A percentile compares a stretch with the other conserved stretches of the same genome.
Conservation (phyloP, 2,113 vertebrate species). For the Phycodurus eques region DNA sequence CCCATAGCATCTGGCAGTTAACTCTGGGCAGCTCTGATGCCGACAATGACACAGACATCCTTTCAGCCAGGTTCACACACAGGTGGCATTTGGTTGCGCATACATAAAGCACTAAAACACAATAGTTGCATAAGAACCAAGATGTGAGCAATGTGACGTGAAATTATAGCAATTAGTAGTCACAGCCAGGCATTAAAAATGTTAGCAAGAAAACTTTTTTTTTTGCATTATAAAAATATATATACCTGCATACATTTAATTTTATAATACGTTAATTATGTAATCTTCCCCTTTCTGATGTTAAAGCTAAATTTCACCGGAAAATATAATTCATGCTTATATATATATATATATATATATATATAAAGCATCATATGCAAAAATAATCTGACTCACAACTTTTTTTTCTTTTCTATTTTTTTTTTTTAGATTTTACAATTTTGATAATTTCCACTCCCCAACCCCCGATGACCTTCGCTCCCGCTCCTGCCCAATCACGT, state of each 20-base stretch:
- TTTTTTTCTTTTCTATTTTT: too few species aligned
- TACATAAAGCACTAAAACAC: slow-evolving; percentile 5
- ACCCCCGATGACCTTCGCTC: too few species aligned
- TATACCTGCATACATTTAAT: not conserved
- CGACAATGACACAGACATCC: slow-evolving; percentile 17
- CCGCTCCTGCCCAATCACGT: too few species aligned
- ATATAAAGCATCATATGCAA: too few species aligned
- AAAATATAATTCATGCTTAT: too few species aligned
- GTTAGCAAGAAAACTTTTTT: not conserved
- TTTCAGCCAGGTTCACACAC: slow-evolving; percentile 15
- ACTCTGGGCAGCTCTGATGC: slow-evolving; percentile 23
- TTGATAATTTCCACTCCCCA: too few species aligned
- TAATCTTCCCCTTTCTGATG: not conserved
- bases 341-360: too few species aligned
- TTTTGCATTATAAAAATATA: slow-evolving; percentile 9
- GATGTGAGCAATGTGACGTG: slow-evolving; percentile 3
- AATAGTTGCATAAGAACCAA: slow-evolving; percentile 10
- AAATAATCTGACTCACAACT: too few species aligned
- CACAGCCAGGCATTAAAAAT: not conserved
- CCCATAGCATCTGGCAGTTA: slow-evolving; percentile 19
- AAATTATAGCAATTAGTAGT: slow-evolving; percentile 16
- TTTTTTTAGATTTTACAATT: too few species aligned
- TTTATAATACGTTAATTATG: slow-evolving; percentile 9
- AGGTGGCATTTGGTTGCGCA: not conserved
- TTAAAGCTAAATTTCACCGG: too few species aligned